These are phyloP conservation scores for Ophion obscuratus DNA, from an alignment of 2,888 invertebrate species.

Conservation along the genomic window DNA sequence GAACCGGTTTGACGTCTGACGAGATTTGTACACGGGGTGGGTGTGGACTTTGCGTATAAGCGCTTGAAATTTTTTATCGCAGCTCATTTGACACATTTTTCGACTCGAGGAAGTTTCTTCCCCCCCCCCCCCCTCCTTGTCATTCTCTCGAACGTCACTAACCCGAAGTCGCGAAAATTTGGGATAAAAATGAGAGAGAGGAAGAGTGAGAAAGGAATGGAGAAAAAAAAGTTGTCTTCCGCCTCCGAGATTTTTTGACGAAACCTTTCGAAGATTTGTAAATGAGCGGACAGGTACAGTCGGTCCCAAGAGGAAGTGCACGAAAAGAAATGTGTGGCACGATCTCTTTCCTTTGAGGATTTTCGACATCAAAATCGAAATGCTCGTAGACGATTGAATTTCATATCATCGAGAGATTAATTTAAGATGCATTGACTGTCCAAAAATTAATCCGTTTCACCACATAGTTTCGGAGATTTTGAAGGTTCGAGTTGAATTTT, in stretches of 20 bases:
- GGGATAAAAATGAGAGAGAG: not conserved
- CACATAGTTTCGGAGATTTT: too few species aligned
- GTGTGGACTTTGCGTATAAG: slow-evolving; percentile 16
- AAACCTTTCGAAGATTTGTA: not conserved
- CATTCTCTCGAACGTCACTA: not conserved
- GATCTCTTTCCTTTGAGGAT: too few species aligned
- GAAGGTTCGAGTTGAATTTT: too few species aligned
- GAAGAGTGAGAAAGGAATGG: not conserved
- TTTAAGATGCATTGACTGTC: too few species aligned
- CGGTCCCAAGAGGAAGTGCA: not conserved
- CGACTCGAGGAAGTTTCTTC: not conserved
- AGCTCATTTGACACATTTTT: slow-evolving; percentile 7
- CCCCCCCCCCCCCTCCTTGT: not conserved
- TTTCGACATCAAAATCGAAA: too few species aligned
- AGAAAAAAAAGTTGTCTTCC: not conserved
- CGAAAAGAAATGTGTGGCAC: not conserved
- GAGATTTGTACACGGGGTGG: slow-evolving; percentile 43
- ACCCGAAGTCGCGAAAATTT: slow-evolving; percentile 2
- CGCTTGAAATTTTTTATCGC: slow-evolving; percentile 24
- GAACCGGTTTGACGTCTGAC: slow-evolving; percentile 74
- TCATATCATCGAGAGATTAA: too few species aligned
- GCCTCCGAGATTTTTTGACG: not conserved
- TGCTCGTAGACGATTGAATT: too few species aligned
- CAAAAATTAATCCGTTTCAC: too few species aligned
- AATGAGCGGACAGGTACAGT: not conserved